Conservation (phyloP, 2,797 vertebrate species). For the Notolepis coatsorum region DNA sequence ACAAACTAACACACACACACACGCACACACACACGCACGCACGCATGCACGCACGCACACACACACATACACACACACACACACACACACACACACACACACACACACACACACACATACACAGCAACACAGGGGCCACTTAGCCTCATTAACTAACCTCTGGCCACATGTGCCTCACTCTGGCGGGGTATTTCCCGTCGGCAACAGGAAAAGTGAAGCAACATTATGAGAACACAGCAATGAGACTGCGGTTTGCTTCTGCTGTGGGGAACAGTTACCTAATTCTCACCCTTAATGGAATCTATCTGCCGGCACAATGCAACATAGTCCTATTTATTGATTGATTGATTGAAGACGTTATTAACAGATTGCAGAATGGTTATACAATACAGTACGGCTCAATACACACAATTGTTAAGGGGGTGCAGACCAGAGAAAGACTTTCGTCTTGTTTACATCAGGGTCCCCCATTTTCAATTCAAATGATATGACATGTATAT, state of each 20-base stretch:
- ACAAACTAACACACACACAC: conserved; percentile 28
- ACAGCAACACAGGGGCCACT: conserved; percentile 45
- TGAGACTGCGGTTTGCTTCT: conserved; percentile 34
- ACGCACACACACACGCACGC: background rate
- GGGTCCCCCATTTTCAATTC: too few species aligned
- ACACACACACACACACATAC: conserved; percentile 20
- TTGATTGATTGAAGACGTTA: too few species aligned
- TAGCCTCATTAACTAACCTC: conserved; percentile 61
- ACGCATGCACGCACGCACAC: background rate
- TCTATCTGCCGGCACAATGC: background rate
- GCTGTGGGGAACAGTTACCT: conserved; percentile 36
- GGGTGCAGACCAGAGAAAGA: too few species aligned
- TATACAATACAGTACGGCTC: too few species aligned
- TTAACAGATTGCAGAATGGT: too few species aligned
- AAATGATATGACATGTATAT: too few species aligned
- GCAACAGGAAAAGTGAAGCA: conserved; percentile 36
- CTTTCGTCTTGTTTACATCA: too few species aligned
- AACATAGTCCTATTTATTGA: too few species aligned
- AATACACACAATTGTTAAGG: too few species aligned
- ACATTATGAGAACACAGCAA: conserved; percentile 15
- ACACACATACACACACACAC: background rate
- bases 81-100: background rate
- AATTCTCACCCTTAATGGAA: conserved; percentile 12
- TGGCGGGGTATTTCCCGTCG: conserved; percentile 14
- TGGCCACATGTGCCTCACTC: conserved; percentile 54